Base-by-base conservation (phyloP, 1,140 invertebrate genomes). In the Forficula auricularia region DNA sequence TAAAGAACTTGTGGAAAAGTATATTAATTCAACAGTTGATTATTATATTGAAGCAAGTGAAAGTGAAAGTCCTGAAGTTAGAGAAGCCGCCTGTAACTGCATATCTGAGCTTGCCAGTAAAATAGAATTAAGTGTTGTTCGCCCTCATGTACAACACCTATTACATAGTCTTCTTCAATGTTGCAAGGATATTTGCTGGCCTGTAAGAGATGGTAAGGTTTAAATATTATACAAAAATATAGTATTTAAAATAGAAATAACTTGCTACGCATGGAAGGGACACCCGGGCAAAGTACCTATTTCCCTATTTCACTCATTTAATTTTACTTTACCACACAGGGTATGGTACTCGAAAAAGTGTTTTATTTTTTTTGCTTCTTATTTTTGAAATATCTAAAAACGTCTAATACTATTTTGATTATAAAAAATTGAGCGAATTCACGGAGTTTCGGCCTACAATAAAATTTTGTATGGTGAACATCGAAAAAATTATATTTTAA, bases 141-240 rank as follows among this genome's bases (percentile, higher is more conserved):
- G 58, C 27, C 60, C 64, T 3, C 55, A 61, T 50, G 62, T 71
- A 16, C 40, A 54, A 9, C 43, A 43, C 19, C 50, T 73, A 3
- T 43, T 72, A 13, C 51, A 64, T 19, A 61, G 67, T 2, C 51
- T 73, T 2, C 44, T 68, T 10, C 49, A 59, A 1, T 71, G 68
- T 49, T 72, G 71, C 51, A 56, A 59, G 48, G 70, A 73, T 60
- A 65, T 71, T 43, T 71, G 65, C 44, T 73, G 70, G 70, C 68
- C 70, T 36, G 70, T 73, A 14, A 52, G 70, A 53, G 70, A 73
- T 60, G 66, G 68, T 70, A 54, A 56, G 53, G 19, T n/a, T 16
- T 39, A 19, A 22, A 18, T 16, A 2, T 43, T 15, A 2, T 22
- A n/a, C n/a, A n/a, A n/a, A n/a, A n/a, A n/a, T n/a, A n/a, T n/a